Conservation (phyloP, 2,113 vertebrate genomes). For the Cacatua alba region DNA sequence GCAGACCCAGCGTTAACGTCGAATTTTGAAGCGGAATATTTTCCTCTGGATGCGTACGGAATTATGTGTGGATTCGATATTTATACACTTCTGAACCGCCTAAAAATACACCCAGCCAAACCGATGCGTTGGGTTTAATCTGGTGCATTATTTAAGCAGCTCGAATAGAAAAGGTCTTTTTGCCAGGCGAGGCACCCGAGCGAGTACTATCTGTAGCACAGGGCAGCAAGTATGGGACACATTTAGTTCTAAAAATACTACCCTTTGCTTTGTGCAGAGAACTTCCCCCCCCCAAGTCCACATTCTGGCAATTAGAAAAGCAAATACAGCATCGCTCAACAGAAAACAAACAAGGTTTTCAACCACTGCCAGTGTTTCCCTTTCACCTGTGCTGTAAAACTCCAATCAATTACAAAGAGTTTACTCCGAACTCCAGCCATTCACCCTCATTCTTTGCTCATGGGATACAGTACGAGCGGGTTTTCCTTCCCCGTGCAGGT, state of each 20-base stretch:
- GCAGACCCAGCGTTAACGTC: not conserved
- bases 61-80: conserved; percentile 62
- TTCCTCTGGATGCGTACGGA: conserved; percentile 56
- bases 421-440: conserved; percentile 43
- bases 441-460: not conserved
- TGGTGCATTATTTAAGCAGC: conserved; percentile 65
- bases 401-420: conserved; percentile 34
- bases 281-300: conserved; percentile 38
- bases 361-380: conserved; percentile 28
- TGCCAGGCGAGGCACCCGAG: conserved; percentile 54
- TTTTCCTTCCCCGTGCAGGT: not conserved
- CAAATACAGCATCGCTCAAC: conserved; percentile 26
- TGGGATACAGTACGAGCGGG: not conserved
- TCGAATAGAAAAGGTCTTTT: conserved; percentile 15
- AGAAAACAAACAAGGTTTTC: conserved; percentile 42
- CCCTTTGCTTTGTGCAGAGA: conserved; percentile 26
- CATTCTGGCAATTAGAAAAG: conserved; percentile 62
- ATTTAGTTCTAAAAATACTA: conserved; percentile 64
- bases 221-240: conserved; percentile 42
- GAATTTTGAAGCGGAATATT: conserved; percentile 58
- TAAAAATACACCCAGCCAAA: conserved; percentile 59
- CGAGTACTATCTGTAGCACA: conserved; percentile 51
- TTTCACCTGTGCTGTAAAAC: conserved; percentile 62
- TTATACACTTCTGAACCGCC: conserved; percentile 56
- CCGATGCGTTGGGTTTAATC: conserved; percentile 56